Evolutionary conservation across 2,888 invertebrate genomes (phyloP).

Genomic region (Conus canariensis): DNA sequence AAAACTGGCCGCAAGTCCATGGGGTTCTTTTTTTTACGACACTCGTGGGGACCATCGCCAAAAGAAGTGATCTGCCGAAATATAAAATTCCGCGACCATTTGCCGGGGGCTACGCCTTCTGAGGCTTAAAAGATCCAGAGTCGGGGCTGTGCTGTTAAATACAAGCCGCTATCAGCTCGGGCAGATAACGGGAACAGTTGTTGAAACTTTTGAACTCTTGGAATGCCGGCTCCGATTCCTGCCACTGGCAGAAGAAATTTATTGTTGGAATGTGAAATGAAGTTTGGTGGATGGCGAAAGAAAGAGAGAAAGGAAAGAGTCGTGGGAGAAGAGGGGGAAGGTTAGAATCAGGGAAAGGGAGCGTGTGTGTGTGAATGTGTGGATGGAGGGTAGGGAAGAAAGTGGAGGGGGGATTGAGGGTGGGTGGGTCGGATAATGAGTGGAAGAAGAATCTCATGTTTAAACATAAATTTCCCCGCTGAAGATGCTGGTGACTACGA

Average conservation of each 20-base stretch:
- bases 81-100: constrained; percentile 18
- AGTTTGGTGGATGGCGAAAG: neutral
- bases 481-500: neutral
- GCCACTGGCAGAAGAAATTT: constrained; percentile 29
- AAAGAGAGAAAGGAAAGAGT: neutral
- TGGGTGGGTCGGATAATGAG: neutral
- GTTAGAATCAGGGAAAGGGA: neutral
- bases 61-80: neutral
- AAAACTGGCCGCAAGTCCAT: neutral
- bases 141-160: neutral
- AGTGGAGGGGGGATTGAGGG: neutral
- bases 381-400: too few species aligned
- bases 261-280: constrained; percentile 29
- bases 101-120: neutral
- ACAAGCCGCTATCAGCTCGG: neutral
- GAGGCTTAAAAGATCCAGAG: too few species aligned
- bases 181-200: constrained; percentile 35
- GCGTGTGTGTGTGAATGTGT: too few species aligned
- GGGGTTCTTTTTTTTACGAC: constrained; percentile 4
- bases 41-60: neutral
- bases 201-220: constrained; percentile 30
- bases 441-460: constrained; percentile 11
- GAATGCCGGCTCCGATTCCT: constrained; percentile 19
- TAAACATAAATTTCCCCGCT: neutral
- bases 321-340: neutral